Evolutionary conservation across 2,113 vertebrate species (phyloP).

Genomic region (Hemiprocne comata): DNA sequence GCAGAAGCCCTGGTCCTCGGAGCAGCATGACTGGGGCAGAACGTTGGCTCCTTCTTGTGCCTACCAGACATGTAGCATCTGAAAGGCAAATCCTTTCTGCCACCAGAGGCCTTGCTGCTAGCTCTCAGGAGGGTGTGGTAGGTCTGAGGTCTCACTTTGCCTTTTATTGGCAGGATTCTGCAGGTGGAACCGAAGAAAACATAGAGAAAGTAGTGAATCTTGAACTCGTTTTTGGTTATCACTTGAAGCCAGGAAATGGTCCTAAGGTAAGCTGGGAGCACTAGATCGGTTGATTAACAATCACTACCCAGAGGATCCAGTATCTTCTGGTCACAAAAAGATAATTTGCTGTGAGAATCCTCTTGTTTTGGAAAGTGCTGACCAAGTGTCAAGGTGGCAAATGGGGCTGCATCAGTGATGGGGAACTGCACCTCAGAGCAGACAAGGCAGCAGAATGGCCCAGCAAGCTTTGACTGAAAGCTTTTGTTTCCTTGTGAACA

Average conservation of each 20-base stretch:
- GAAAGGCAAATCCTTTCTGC: not conserved
- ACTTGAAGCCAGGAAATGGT: constrained; percentile 91
- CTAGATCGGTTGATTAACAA: not conserved
- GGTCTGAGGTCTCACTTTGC: not conserved
- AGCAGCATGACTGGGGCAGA: fast-evolving
- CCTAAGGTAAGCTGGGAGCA: constrained; percentile 79
- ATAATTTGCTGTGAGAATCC: not conserved
- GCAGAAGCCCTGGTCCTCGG: not conserved
- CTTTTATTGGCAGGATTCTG: constrained; percentile 79
- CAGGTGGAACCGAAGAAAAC: constrained; percentile 81
- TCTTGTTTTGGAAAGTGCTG: not conserved
- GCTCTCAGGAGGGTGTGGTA: not conserved
- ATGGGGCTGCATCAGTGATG: not conserved
- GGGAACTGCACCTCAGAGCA: not conserved
- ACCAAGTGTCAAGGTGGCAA: not conserved
- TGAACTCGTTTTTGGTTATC: constrained; percentile 96
- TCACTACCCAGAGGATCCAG: not conserved
- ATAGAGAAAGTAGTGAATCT: constrained; percentile 87
- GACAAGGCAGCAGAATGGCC: not conserved
- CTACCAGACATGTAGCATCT: not conserved
- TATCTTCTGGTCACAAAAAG: not conserved
- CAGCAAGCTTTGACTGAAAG: not conserved
- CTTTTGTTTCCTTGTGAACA: not conserved
- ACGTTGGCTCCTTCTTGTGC: not conserved
- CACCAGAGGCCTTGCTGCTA: not conserved